Evolutionary conservation across 2,888 invertebrate species (phyloP).

Genomic region (Lasius platythorax): DNA sequence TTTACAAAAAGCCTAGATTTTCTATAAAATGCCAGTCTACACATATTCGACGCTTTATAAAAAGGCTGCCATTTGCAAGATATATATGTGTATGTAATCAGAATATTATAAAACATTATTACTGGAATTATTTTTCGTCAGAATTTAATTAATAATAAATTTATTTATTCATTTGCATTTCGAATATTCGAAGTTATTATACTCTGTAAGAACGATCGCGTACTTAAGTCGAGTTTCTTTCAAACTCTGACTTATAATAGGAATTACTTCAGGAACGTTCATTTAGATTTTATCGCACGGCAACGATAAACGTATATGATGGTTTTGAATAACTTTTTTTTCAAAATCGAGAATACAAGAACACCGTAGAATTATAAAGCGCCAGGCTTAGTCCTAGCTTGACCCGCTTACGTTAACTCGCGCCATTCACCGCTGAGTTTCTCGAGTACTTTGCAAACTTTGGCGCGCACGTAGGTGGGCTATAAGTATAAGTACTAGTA

Average conservation of each 20-base stretch:
- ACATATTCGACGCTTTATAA: too few relatives aligned
- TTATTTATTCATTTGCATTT: neutral
- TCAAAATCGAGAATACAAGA: conserved; percentile 59
- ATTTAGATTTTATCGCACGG: neutral
- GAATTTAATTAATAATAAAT: neutral
- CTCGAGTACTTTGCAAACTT: conserved; percentile 77
- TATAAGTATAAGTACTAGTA: conserved; percentile 73
- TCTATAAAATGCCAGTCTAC: too few relatives aligned
- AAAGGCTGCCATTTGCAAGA: neutral
- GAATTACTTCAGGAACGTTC: neutral
- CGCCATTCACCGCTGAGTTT: conserved; percentile 69
- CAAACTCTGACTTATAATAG: neutral
- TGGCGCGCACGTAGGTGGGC: conserved; percentile 65
- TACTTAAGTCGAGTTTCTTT: neutral
- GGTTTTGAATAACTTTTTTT: conserved; percentile 4
- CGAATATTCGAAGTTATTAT: neutral
- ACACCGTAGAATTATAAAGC: conserved; percentile 75
- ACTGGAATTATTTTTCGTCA: neutral
- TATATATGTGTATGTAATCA: neutral
- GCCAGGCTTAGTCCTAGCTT: conserved; percentile 75
- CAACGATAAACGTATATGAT: neutral
- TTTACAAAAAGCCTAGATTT: too few relatives aligned
- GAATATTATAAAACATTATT: neutral
- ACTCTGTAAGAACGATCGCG: neutral
- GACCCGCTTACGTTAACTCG: conserved; percentile 78